These are phyloP conservation scores for Myotis daubentonii DNA, from an alignment of 2,797 vertebrate species.

Conservation along the genomic window DNA sequence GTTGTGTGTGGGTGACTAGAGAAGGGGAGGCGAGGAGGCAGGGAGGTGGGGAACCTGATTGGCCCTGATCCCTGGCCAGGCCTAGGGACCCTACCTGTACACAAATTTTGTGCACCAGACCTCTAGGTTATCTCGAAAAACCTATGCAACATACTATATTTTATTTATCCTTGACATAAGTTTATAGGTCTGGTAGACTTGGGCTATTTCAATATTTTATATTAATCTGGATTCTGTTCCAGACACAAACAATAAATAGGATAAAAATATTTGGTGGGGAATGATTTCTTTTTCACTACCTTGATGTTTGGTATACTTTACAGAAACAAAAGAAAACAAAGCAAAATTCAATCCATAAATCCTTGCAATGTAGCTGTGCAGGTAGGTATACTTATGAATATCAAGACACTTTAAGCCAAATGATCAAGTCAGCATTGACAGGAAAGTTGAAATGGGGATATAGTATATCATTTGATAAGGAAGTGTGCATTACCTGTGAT, in stretches of 20 bases:
- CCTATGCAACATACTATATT: not conserved
- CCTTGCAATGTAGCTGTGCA: not conserved
- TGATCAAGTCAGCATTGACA: not conserved
- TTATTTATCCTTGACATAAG: conserved; percentile 7
- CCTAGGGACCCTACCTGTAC: no score
- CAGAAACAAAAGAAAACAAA: not conserved
- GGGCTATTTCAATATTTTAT: not conserved
- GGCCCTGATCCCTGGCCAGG: no score
- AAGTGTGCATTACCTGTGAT: not conserved
- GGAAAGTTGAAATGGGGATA: not conserved
- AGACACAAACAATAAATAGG: not conserved
- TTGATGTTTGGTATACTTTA: not conserved
- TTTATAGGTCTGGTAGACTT: not conserved
- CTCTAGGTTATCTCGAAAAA: not conserved
- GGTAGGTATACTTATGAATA: not conserved
- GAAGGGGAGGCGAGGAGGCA: no score
- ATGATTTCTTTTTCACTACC: not conserved
- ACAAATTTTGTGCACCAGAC: no score
- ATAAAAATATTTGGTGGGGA: not conserved
- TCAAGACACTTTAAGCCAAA: not conserved
- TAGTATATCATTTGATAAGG: not conserved
- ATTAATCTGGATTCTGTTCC: not conserved
- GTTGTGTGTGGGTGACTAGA: no score
- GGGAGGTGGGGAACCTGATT: no score
- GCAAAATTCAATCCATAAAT: not conserved